Evolutionary conservation across 2,113 vertebrate species (phyloP), one percentile per base, ranked within the genome.

Genomic region (Trogon surrucura): DNA sequence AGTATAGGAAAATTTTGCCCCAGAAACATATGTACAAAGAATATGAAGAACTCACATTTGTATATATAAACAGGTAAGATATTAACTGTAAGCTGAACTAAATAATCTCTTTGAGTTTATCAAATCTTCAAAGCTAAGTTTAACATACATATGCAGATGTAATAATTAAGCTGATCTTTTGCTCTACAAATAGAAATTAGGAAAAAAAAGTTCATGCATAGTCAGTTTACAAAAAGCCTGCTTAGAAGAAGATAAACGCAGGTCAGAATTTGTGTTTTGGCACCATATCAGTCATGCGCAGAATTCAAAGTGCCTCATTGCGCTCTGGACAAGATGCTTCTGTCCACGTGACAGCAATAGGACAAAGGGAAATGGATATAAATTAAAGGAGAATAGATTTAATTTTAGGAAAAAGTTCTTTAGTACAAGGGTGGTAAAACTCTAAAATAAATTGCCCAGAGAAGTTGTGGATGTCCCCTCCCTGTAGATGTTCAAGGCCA

Each of bases 181-280:
- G 5, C 25, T 90, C 66, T 80, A 85, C 65, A 80, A 95, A 69
- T 47, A 86, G 10, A 83, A 93, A 93, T 85, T 26, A 86, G 57
- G 2, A 29, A 84, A 75, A 80, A 81, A 20, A 38, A 58, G 15
- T 50, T 75, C 93, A 95, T 97, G 96, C 95, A 71, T 79, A 80
- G 61, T 84, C 26, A 61, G 22, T 91, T 80, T 77, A 93, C 57
- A 97, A 95, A 90, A 70, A 5, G 70, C 89, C 92, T 96, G 17
- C 38, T 95, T 88, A 82, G 54, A 93, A 48, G 36, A 95, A 92
- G 47, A 91, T 84, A 94, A 88, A 70, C 56, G 25, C 32, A 89
- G 67, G 56, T 92, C 80, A 93, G 45, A 95, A 54, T 91, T 91
- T 54, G 54, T 84, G 23, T 93, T 92, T 92, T 94, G 86, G 74